A percentile compares a stretch with the other conserved stretches of the same genome.
phyloP scores from a whole-genome alignment of 1,140 invertebrate species.

The Cotesia chilonis region DNA sequence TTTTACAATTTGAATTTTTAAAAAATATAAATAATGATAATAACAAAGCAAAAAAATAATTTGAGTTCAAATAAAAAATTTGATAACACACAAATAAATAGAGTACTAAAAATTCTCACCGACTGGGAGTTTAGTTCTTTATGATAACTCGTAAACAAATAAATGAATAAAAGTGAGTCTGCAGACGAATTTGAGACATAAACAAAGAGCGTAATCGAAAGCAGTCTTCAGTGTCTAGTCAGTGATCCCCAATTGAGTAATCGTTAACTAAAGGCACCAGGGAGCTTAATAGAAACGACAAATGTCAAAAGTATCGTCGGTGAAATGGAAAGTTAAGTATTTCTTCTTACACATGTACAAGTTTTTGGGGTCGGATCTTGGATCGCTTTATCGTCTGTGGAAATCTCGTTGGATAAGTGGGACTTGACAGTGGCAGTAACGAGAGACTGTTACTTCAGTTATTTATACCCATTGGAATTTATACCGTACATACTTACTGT shows the following conservation, averaged over 20 bases:
- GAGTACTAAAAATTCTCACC: constrained; percentile 15
- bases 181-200: too few species aligned
- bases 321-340: neutral
- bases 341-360: neutral
- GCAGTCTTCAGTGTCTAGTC: neutral
- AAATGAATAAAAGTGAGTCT: too few species aligned
- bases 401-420: constrained; percentile 38
- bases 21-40: too few species aligned
- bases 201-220: too few species aligned
- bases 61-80: too few species aligned
- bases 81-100: neutral
- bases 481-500: neutral
- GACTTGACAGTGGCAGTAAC: constrained; percentile 36
- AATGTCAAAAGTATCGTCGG: constrained; percentile 19
- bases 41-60: too few species aligned
- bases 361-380: neutral
- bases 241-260: neutral
- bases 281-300: constrained; percentile 24
- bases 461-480: constrained; percentile 19
- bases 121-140: neutral
- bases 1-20: too few species aligned
- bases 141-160: constrained; percentile 14
- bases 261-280: constrained; percentile 12
- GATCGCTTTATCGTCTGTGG: constrained; percentile 36
- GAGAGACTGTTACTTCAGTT: constrained; percentile 33